Evolutionary conservation across 2,888 invertebrate genomes (phyloP).

Genomic region (Ophioninae sp.): DNA sequence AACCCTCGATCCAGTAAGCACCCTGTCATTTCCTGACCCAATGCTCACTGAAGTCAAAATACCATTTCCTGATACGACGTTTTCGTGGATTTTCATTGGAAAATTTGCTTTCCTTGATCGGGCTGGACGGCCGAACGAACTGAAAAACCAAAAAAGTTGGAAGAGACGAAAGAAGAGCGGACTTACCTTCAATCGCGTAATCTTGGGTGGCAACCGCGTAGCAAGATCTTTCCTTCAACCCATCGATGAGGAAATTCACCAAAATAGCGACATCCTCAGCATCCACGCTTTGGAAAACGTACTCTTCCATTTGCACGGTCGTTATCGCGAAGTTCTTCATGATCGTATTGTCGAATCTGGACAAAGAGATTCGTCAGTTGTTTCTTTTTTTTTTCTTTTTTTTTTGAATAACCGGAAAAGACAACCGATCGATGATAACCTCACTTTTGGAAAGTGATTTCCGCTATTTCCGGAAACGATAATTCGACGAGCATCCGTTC

Average conservation of each 20-base stretch:
- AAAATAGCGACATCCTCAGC: conserved; percentile 92
- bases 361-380: background rate
- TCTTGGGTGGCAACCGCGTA: conserved; percentile 90
- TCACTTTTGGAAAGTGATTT: conserved; percentile 85
- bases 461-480: conserved; percentile 92
- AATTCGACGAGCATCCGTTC: conserved; percentile 95
- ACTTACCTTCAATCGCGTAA: conserved; percentile 81
- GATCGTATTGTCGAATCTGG: conserved; percentile 82
- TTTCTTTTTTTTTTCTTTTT: background rate
- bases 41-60: too few relatives aligned
- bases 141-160: background rate
- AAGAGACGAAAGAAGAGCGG: background rate
- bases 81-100: too few relatives aligned
- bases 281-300: conserved; percentile 94
- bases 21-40: too few relatives aligned
- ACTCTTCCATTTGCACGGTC: conserved; percentile 94
- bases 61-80: too few relatives aligned
- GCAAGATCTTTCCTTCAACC: conserved; percentile 91
- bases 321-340: conserved; percentile 88
- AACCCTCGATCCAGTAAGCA: too few relatives aligned
- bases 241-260: conserved; percentile 92
- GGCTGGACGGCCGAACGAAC: background rate
- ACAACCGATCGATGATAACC: conserved; percentile 23
- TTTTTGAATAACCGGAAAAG: background rate
- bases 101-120: too few relatives aligned